These are phyloP conservation scores for Tonatia bakeri DNA, from an alignment of 2,113 vertebrate species.

Conservation along the genomic window DNA sequence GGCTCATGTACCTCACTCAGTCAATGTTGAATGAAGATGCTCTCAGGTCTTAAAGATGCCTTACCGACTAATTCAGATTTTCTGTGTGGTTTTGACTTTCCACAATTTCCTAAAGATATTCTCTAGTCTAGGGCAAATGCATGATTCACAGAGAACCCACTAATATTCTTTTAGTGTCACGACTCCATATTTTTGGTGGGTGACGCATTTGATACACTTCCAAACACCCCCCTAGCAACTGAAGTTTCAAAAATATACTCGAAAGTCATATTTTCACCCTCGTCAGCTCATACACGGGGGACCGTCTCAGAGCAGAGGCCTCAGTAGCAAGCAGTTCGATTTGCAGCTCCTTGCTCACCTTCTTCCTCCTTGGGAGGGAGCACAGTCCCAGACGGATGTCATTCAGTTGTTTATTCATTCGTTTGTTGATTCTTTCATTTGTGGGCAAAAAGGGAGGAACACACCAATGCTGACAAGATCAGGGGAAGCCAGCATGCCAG, in stretches of 20 bases:
- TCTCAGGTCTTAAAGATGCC: slow-evolving; percentile 4
- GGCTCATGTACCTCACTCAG: not conserved
- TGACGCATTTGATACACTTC: not conserved
- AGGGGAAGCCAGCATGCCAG: not conserved
- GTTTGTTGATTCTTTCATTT: not conserved
- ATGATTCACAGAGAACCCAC: slow-evolving; percentile 24
- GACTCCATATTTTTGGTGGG: slow-evolving; percentile 38
- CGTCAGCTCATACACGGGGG: not conserved
- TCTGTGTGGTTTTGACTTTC: slow-evolving; percentile 32
- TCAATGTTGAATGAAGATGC: not conserved
- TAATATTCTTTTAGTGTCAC: slow-evolving; percentile 11
- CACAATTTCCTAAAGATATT: not conserved
- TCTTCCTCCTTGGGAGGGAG: not conserved
- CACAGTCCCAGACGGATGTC: not conserved
- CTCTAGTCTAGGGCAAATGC: not conserved
- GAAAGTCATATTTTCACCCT: slow-evolving; percentile 18
- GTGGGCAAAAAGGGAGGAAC: not conserved
- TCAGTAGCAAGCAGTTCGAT: not conserved
- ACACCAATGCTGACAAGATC: not conserved
- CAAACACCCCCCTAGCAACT: slow-evolving; percentile 38
- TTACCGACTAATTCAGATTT: slow-evolving; percentile 9
- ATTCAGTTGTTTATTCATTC: not conserved
- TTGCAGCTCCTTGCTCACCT: not conserved
- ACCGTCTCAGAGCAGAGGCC: not conserved
- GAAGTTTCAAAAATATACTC: slow-evolving; percentile 39